These are phyloP conservation scores for Atlantisia rogersi DNA, from an alignment of 2,113 vertebrate species.

Conservation along the genomic window DNA sequence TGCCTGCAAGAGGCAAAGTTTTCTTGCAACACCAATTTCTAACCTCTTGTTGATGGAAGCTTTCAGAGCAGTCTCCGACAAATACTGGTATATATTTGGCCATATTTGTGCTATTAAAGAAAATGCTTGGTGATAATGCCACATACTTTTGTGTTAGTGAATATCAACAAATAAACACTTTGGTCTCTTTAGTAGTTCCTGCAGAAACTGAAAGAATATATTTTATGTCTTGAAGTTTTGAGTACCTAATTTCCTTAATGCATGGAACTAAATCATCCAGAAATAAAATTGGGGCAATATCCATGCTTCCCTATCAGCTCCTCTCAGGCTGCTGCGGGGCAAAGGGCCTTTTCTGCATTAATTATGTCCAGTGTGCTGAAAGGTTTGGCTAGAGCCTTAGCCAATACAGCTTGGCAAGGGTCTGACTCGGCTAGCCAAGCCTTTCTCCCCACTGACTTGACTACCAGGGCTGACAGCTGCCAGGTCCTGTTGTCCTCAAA, in stretches of 20 bases:
- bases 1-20: not conserved
- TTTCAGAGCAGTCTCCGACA: not conserved
- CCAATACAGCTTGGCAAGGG: not conserved
- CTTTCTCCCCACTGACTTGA: conserved; percentile 18
- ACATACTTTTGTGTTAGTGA: not conserved
- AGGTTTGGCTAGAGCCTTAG: conserved; percentile 17
- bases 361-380: conserved; percentile 6
- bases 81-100: not conserved
- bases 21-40: not conserved
- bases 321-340: conserved; percentile 8
- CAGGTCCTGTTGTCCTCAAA: conserved; percentile 37
- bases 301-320: not conserved
- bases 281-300: not conserved
- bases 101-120: not conserved
- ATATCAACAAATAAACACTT: not conserved
- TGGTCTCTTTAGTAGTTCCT: not conserved
- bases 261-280: not conserved
- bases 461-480: conserved; percentile 47
- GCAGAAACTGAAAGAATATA: not conserved
- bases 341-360: conserved; percentile 38
- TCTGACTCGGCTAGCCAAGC: conserved; percentile 2
- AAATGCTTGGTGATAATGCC: not conserved
- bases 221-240: not conserved
- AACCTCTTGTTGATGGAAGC: not conserved
- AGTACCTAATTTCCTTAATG: not conserved